These are phyloP conservation scores for Melanogrammus aeglefinus DNA, from an alignment of 2,797 vertebrate genomes.

Conservation along the genomic window DNA sequence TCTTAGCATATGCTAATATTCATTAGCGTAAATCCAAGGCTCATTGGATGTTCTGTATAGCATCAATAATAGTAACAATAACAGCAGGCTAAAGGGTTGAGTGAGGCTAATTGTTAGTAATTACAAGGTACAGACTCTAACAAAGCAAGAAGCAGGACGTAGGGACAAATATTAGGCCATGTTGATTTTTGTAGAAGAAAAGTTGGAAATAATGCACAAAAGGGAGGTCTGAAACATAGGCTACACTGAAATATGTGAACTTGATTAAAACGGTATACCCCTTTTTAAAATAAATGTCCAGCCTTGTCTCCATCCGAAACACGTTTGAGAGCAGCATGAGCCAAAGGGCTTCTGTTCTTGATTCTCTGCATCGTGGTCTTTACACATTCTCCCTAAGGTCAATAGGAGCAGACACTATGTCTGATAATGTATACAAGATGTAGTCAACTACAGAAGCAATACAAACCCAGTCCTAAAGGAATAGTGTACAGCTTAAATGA, in stretches of 20 bases:
- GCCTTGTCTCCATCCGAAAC: too few relatives aligned
- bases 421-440: too few relatives aligned
- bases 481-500: too few relatives aligned
- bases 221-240: background rate
- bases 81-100: conserved; percentile 28
- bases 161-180: background rate
- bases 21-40: background rate
- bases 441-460: too few relatives aligned
- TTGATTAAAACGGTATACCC: background rate
- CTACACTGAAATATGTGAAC: background rate
- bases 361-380: too few relatives aligned
- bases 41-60: background rate
- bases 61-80: conserved; percentile 12
- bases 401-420: too few relatives aligned
- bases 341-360: too few relatives aligned
- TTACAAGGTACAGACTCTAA: conserved; percentile 54
- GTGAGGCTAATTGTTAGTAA: conserved; percentile 42
- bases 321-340: too few relatives aligned
- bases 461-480: too few relatives aligned
- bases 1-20: background rate
- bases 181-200: background rate
- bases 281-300: too few relatives aligned
- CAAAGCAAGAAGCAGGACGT: conserved; percentile 35
- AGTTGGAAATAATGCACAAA: background rate
- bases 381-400: too few relatives aligned